A percentile compares a stretch with the other conserved stretches of the same genome.
These are phyloP conservation scores for Synergus itoensis DNA, from an alignment of 2,888 invertebrate genomes.

Conservation along the genomic window DNA sequence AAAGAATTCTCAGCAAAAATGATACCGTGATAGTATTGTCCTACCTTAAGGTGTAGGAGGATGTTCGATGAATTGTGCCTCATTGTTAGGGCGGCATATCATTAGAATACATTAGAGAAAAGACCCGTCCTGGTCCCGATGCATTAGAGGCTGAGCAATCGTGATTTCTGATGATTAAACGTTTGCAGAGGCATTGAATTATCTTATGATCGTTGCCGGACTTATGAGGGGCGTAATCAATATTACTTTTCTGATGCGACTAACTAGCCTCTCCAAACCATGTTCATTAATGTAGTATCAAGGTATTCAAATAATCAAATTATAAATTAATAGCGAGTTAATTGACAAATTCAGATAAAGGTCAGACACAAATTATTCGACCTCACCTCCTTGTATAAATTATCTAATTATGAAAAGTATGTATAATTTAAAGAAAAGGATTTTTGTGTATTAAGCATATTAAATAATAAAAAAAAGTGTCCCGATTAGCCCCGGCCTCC, in stretches of 20 bases:
- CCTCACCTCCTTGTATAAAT: too few species aligned
- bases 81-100: constrained; percentile 75
- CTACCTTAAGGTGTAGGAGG: constrained; percentile 66
- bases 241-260: constrained; percentile 20
- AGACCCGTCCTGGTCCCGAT: constrained; percentile 23
- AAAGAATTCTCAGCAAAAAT: constrained; percentile 7
- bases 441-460: too few species aligned
- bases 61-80: constrained; percentile 72
- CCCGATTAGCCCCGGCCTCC: too few species aligned
- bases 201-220: constrained; percentile 27
- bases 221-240: constrained; percentile 41
- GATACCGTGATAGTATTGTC: constrained; percentile 35
- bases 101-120: constrained; percentile 72
- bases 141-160: constrained; percentile 40
- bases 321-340: background rate
- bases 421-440: too few species aligned
- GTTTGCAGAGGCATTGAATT: constrained; percentile 42
- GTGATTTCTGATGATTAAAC: constrained; percentile 47
- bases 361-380: too few species aligned
- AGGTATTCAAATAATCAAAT: background rate
- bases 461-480: too few species aligned
- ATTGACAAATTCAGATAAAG: too few species aligned
- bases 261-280: constrained; percentile 29
- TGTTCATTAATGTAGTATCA: background rate
- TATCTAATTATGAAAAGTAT: too few species aligned